Evolutionary conservation across 2,888 invertebrate species (phyloP).

Genomic region (Ichneumoninae sp.): DNA sequence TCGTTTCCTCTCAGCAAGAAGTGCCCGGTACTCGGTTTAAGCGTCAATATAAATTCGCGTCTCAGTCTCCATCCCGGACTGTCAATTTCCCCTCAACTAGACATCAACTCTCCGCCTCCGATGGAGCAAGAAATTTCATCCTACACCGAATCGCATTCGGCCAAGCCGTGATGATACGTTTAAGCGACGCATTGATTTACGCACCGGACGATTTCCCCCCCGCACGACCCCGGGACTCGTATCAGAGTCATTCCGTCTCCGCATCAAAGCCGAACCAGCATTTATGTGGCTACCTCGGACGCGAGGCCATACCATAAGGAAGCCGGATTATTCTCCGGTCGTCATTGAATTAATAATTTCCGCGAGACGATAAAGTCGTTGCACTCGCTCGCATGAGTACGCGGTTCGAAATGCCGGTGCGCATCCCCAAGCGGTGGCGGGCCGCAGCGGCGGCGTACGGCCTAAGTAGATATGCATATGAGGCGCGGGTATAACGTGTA

Average conservation of each 20-base stretch:
- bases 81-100: not conserved
- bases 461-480: constrained; percentile 69
- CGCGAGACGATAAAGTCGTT: constrained; percentile 71
- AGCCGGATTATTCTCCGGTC: constrained; percentile 70
- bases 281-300: constrained; percentile 35
- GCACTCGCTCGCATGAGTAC: constrained; percentile 51
- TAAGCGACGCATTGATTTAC: no score
- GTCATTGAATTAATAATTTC: constrained; percentile 79
- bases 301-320: constrained; percentile 66
- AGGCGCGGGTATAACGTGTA: constrained; percentile 43
- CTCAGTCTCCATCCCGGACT: not conserved
- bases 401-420: constrained; percentile 22
- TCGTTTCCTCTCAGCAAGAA: no score
- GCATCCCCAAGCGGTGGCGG: constrained; percentile 20
- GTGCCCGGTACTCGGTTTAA: no score
- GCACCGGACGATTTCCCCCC: not conserved
- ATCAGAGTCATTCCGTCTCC: constrained; percentile 26
- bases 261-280: constrained; percentile 43
- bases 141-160: not conserved
- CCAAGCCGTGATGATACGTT: not conserved
- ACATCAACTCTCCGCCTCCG: not conserved
- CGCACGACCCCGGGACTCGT: not conserved
- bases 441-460: constrained; percentile 9
- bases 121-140: not conserved
- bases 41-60: not conserved